Conservation (phyloP, 2,113 vertebrate genomes). For the Ahaetulla prasina region DNA sequence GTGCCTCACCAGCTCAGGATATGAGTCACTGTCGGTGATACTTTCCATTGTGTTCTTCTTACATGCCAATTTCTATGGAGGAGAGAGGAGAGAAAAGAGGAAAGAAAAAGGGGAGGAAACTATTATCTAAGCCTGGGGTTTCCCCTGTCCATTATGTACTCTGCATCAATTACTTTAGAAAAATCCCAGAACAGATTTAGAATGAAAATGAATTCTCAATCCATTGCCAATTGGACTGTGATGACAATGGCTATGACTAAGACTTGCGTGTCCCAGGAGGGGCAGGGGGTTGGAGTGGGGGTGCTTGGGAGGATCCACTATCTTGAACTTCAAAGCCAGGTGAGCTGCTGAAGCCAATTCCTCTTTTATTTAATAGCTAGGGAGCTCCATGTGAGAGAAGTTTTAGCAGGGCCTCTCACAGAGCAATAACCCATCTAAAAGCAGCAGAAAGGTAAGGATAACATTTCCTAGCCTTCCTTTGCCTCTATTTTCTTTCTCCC, state of each 20-base stretch:
- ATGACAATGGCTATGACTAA: constrained; percentile 38
- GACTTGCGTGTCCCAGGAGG: constrained; percentile 31
- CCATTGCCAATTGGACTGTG: constrained; percentile 22
- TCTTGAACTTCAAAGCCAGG: constrained; percentile 1
- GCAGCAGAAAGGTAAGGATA: constrained; percentile 53
- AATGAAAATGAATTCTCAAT: constrained; percentile 30
- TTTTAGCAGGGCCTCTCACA: neutral
- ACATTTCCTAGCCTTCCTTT: neutral
- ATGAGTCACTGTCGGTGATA: constrained; percentile 60
- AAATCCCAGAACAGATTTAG: constrained; percentile 42
- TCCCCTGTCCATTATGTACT: constrained; percentile 34
- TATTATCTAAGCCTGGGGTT: constrained; percentile 41
- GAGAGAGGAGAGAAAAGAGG: neutral
- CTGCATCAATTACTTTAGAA: constrained; percentile 41
- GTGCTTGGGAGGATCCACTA: constrained; percentile 27
- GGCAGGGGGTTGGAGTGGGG: neutral
- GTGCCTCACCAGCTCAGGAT: constrained; percentile 60
- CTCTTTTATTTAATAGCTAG: neutral
- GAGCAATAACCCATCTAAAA: neutral
- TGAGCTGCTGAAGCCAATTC: neutral
- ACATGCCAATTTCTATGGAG: constrained; percentile 28
- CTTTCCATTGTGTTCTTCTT: constrained; percentile 57
- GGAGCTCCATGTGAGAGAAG: neutral
- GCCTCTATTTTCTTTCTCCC: neutral
- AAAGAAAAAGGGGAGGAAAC: constrained; percentile 28